Evolutionary conservation across 2,113 vertebrate genomes (phyloP), one percentile per base, ranked within the genome.

Genomic region (Myotis davidii): DNA sequence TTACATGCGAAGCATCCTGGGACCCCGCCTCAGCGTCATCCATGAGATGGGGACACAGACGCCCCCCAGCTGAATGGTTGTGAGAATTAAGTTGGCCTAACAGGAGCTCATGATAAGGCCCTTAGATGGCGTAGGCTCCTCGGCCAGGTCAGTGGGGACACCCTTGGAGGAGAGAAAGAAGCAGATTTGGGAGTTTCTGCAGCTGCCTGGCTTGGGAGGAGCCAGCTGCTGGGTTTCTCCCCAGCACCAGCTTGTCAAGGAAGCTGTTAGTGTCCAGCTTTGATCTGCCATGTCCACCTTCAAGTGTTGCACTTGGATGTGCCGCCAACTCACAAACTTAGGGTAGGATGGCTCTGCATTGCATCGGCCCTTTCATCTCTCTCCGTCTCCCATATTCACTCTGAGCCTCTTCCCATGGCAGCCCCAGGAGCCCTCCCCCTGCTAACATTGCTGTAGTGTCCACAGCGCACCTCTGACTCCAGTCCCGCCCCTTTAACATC

Each of bases 221-320:
- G 59, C 23, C 59, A 27, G 59, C 23, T 27, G 59, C 25, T 11
- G 25, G 10, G 59, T 27, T 6, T 45, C 39, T 2, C n/a, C 6
- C 4, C 1, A 6, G 23, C 37, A 2, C 17, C 6, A 0, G 4
- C 39, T 3, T 27, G 2, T 59, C 45, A 7, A 6, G 2, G 48
- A 9, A 3, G 9, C 61, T n/a, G 16, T 3, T 0, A 21, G 42
- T 0, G 69, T 29, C 72, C 8, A 42, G 48, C 13, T 61, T 79
- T 42, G 32, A 4, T 9, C 65, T n/a, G 0, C 67, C 18, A 29
- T 0, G 0, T 48, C 7, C 27, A 0, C 50, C 9, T 45, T 17
- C 4, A 74, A 9, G 39, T 29, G 2, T 16, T 69, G 69, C 23
- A 89, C 52, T 64, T 54, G 3, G 23, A 39, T 9, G 12, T 37